Conservation (phyloP, 2,113 vertebrate species). For the Manacus vitellinus region DNA sequence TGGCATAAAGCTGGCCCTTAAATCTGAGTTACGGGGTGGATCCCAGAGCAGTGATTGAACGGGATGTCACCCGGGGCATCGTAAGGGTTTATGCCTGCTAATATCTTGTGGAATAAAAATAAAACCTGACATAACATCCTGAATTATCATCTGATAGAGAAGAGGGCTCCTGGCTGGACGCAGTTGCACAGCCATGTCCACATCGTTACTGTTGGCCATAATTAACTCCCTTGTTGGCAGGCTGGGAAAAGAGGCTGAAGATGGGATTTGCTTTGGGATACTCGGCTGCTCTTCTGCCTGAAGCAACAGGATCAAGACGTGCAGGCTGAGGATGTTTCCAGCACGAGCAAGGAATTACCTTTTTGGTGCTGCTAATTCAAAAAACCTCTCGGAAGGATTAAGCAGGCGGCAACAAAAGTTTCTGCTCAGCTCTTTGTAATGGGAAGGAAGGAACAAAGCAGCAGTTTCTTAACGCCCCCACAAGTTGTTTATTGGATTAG, state of each 20-base stretch:
- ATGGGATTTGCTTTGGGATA: neutral
- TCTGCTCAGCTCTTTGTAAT: neutral
- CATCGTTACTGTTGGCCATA: rapidly evolving
- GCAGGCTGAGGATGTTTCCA: neutral
- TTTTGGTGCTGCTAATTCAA: neutral
- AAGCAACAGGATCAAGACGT: neutral
- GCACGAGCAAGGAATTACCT: neutral
- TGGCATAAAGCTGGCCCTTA: neutral
- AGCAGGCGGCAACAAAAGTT: neutral
- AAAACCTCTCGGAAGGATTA: neutral
- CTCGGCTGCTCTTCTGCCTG: neutral
- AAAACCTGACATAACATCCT: neutral
- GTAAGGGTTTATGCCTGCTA: neutral
- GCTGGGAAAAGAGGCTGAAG: neutral
- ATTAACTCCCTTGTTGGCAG: neutral
- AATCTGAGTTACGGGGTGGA: neutral
- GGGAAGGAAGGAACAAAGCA: neutral
- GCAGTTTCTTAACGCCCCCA: neutral
- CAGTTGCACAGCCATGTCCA: neutral
- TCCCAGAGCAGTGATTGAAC: neutral
- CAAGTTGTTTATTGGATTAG: slow-evolving; percentile 20
- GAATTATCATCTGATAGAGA: neutral
- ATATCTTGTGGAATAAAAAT: neutral
- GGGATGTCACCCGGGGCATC: neutral
- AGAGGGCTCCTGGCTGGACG: neutral